Percentiles rank a stretch among this genome's conserved stretches.
Conservation (phyloP, 2,888 invertebrate genomes). For the Stenotaenia linearis region DNA sequence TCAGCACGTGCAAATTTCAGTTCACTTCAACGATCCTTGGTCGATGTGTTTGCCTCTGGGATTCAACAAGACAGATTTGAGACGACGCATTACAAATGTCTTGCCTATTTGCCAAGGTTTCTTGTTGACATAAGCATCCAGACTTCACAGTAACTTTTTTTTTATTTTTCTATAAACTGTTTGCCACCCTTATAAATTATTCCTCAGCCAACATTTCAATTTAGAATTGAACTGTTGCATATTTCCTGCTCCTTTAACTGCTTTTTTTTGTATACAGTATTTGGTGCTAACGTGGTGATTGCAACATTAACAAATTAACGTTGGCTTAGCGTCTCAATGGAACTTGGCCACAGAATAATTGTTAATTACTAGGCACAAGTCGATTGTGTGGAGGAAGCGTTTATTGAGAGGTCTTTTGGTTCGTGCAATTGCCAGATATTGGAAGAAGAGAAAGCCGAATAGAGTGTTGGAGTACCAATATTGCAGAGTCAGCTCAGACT, state of each 20-base stretch:
- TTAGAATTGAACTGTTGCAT: neutral
- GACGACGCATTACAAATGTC: conserved; percentile 17
- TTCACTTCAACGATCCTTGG: conserved; percentile 16
- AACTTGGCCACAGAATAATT: neutral
- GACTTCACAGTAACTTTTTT: neutral
- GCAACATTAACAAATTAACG: neutral
- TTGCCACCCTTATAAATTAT: neutral
- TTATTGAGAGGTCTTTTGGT: conserved; percentile 16
- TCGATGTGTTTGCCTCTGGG: conserved; percentile 19
- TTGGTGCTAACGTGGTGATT: neutral
- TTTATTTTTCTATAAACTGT: neutral
- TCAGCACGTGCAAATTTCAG: conserved; percentile 23
- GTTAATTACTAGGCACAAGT: neutral
- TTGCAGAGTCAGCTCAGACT: conserved; percentile 16
- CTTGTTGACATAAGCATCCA: conserved; percentile 3
- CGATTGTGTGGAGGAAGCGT: neutral
- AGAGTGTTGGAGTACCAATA: conserved; percentile 3
- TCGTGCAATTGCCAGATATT: conserved; percentile 8
- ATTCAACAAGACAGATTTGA: conserved; percentile 20
- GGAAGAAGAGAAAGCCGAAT: neutral
- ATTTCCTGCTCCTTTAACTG: neutral
- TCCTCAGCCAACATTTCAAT: neutral
- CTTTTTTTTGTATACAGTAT: neutral
- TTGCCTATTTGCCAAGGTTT: conserved; percentile 7
- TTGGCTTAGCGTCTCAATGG: neutral